These are phyloP conservation scores for Troides helena DNA, from an alignment of 2,888 invertebrate genomes.

Conservation along the genomic window DNA sequence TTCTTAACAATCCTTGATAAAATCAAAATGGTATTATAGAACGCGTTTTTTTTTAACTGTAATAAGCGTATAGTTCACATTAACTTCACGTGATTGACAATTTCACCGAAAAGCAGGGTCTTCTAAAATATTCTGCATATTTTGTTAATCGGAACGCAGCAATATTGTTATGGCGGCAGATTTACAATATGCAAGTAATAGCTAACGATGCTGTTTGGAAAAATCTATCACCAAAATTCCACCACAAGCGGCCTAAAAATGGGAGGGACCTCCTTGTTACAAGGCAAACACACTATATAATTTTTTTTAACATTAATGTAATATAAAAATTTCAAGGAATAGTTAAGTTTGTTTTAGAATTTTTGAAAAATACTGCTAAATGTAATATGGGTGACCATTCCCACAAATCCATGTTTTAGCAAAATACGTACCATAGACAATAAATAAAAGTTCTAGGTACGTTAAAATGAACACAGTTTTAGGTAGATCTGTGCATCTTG, in stretches of 20 bases:
- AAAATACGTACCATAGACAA: slow-evolving; percentile 11
- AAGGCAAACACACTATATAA: background rate
- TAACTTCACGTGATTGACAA: no score
- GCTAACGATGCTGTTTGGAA: no score
- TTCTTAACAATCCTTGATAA: background rate
- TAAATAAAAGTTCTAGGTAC: slow-evolving; percentile 29
- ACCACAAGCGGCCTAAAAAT: no score
- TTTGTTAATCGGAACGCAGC: no score
- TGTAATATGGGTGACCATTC: background rate
- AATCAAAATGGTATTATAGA: background rate
- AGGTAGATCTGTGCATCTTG: slow-evolving; percentile 60
- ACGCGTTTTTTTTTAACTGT: no score
- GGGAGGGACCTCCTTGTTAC: background rate
- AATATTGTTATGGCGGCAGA: no score
- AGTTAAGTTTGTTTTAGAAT: background rate
- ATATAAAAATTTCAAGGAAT: slow-evolving; percentile 1
- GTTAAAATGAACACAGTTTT: slow-evolving; percentile 63
- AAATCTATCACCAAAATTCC: no score
- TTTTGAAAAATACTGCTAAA: slow-evolving; percentile 4
- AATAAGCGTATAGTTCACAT: no score
- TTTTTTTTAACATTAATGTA: background rate
- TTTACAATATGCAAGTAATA: no score
- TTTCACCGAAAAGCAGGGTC: no score
- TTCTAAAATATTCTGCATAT: no score
- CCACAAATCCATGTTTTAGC: background rate